Percentiles rank a stretch among this genome's conserved stretches.
Conservation (phyloP, 1,140 invertebrate genomes). For the Calliopsis andreniformis region DNA sequence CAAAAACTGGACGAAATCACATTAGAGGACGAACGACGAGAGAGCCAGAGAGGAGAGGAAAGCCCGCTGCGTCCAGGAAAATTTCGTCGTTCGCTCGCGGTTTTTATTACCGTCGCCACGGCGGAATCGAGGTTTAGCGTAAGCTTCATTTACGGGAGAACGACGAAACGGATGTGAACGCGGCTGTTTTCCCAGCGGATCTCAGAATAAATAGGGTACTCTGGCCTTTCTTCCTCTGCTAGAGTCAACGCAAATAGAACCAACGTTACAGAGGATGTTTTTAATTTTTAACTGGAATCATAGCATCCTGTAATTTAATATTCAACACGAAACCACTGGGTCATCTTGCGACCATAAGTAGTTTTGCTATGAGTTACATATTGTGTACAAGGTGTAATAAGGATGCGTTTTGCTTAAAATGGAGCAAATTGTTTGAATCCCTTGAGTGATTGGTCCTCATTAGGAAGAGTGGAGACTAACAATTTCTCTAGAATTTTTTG, state of each 20-base stretch:
- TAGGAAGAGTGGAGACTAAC: no score
- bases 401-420: no score
- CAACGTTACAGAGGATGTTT: neutral
- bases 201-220: conserved; percentile 14
- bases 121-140: conserved; percentile 21
- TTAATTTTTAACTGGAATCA: conserved; percentile 18
- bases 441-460: no score
- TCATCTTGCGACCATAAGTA: no score
- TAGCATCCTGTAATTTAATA: no score
- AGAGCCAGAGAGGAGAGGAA: neutral
- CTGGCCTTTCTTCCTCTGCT: neutral
- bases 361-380: no score
- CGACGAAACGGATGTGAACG: conserved; percentile 4
- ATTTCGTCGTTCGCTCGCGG: neutral
- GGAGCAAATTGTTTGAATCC: no score
- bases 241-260: neutral
- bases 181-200: conserved; percentile 15
- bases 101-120: neutral
- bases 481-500: no score
- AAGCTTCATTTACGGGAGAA: conserved; percentile 37
- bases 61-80: neutral
- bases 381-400: no score
- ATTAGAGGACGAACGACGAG: neutral
- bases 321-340: no score
- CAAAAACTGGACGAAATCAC: neutral